Evolutionary conservation across 2,113 vertebrate species (phyloP).

Genomic region (Labrus mixtus): DNA sequence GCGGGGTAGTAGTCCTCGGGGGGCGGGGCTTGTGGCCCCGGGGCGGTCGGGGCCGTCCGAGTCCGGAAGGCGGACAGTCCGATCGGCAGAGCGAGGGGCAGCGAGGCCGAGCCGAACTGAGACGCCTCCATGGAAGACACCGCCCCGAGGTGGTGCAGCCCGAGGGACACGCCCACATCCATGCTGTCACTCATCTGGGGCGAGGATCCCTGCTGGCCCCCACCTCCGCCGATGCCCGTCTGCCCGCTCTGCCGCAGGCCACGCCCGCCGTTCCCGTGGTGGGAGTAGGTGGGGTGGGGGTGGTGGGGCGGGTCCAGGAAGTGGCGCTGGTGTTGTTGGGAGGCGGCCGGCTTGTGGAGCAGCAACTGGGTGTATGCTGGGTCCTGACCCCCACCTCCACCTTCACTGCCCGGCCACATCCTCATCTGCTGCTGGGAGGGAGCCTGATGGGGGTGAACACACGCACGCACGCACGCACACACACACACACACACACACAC

Average conservation of each 20-base stretch:
- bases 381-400: slow-evolving; percentile 85
- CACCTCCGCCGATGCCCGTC: slow-evolving; percentile 76
- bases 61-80: slow-evolving; percentile 95
- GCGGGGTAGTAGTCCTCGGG: slow-evolving; percentile 88
- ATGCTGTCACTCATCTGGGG: slow-evolving; percentile 89
- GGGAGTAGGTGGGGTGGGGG: slow-evolving; percentile 87
- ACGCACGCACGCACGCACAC: too few relatives aligned
- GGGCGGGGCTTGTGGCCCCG: slow-evolving; percentile 82
- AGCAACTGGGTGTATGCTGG: slow-evolving; percentile 88
- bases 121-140: slow-evolving; percentile 89
- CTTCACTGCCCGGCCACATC: slow-evolving; percentile 90
- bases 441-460: slow-evolving; percentile 73
- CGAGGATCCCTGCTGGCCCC: slow-evolving; percentile 84
- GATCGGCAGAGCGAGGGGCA: slow-evolving; percentile 88
- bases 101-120: slow-evolving; percentile 88
- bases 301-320: slow-evolving; percentile 87
- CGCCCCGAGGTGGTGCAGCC: slow-evolving; percentile 86
- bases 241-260: slow-evolving; percentile 83
- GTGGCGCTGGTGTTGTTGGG: slow-evolving; percentile 87
- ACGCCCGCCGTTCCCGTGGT: slow-evolving; percentile 85
- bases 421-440: slow-evolving; percentile 90
- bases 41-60: slow-evolving; percentile 88
- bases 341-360: slow-evolving; percentile 91
- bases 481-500: too few relatives aligned
- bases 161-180: slow-evolving; percentile 88